Percentiles rank a stretch among this genome's conserved stretches.
These are phyloP conservation scores for Lophotis ruficrista DNA, from an alignment of 2,113 vertebrate species.

Conservation along the genomic window DNA sequence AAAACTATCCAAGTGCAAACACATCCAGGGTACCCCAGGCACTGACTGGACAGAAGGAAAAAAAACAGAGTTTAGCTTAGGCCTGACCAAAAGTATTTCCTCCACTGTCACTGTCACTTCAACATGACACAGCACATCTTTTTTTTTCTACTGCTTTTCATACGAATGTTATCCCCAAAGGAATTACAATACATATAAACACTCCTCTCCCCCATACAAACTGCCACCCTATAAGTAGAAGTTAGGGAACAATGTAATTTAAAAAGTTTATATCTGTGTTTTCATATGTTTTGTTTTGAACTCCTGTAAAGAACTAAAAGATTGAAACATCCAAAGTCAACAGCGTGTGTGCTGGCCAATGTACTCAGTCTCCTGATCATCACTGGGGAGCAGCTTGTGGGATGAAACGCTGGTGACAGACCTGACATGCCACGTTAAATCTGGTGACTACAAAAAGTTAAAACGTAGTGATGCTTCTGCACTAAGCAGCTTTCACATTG, in stretches of 20 bases:
- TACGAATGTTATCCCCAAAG: not conserved
- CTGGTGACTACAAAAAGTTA: not conserved
- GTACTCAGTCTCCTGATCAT: not conserved
- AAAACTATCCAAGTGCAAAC: not conserved
- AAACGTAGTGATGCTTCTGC: not conserved
- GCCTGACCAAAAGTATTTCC: not conserved
- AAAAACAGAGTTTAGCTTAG: not conserved
- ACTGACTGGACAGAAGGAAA: not conserved
- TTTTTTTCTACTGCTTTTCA: not conserved
- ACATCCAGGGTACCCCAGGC: not conserved
- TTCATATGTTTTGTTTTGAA: not conserved
- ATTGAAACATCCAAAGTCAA: not conserved
- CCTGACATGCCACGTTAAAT: rapidly evolving
- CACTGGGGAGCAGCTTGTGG: not conserved
- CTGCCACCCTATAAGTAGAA: not conserved
- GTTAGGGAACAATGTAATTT: not conserved
- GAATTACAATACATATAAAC: not conserved
- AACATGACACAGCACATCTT: not conserved
- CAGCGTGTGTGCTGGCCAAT: rapidly evolving
- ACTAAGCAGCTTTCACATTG: not conserved
- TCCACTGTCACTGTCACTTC: not conserved
- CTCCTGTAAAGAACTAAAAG: not conserved
- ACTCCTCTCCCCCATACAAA: not conserved
- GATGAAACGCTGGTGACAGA: not conserved
- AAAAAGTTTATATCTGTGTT: not conserved